A percentile compares a stretch with the other conserved stretches of the same genome.
Conservation (phyloP, 2,113 vertebrate species). For the Ctenomys sociabilis region DNA sequence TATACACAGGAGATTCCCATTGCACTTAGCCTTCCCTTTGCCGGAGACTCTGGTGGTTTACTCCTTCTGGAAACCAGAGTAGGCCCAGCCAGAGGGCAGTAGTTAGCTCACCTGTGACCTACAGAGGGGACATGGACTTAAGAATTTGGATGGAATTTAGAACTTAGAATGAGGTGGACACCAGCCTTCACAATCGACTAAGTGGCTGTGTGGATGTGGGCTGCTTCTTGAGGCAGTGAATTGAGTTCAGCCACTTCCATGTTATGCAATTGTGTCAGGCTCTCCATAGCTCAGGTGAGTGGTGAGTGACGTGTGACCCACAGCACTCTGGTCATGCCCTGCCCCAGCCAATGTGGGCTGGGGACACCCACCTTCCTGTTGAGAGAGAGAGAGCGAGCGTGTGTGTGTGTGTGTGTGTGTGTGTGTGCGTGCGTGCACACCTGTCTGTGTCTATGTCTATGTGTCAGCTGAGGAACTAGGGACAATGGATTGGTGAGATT, state of each 20-base stretch:
- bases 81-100: not conserved
- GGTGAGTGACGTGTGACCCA: not conserved
- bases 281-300: slow-evolving; percentile 51
- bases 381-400: too few species aligned
- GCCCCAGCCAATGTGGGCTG: not conserved
- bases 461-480: not conserved
- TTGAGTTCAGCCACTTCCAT: not conserved
- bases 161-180: slow-evolving; percentile 47
- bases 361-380: not conserved
- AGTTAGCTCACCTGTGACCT: slow-evolving; percentile 64
- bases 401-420: not conserved
- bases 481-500: not conserved
- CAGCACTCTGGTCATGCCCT: not conserved
- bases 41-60: not conserved
- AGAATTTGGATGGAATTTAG: slow-evolving; percentile 76
- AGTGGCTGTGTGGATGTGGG: not conserved
- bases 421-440: too few species aligned
- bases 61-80: not conserved
- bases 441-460: too few species aligned
- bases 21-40: not conserved
- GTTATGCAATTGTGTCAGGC: not conserved
- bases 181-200: slow-evolving; percentile 73
- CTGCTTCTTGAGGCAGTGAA: slow-evolving; percentile 26
- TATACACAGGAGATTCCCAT: slow-evolving; percentile 45
- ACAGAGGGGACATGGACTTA: slow-evolving; percentile 67